Evolutionary conservation across 1,140 invertebrate species (phyloP), one percentile per base, ranked within the genome.

Genomic region (Sitophilus oryzae): DNA sequence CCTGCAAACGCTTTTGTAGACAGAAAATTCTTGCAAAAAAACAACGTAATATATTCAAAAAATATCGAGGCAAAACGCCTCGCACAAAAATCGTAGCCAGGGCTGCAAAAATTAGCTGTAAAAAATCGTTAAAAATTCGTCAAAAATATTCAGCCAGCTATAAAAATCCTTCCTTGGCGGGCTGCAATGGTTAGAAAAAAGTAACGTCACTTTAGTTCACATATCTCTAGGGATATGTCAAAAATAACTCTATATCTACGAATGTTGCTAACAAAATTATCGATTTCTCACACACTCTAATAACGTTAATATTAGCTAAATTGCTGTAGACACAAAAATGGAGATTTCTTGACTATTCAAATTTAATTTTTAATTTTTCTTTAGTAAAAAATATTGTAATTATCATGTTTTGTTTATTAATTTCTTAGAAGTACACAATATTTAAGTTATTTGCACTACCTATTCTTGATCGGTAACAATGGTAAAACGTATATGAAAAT

Each of bases 1-100:
- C 70, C 70, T 70, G 69, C 69, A 72, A 72, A 71, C 69, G 69
- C 69, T 72, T 72, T 72, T 71, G 69, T 72, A 72, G 70, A 71
- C 68, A 70, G 68, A 69, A 70, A 65, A 70, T 62, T 30, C 5
- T 30, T 30, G 53, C 37, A 59, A 37, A 46, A 14, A 59, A 52
- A 61, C 45, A n/a, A n/a, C n/a, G n/a, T n/a, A n/a, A n/a, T n/a
- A n/a, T 37, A 45, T 52, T 51, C 19, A 60, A 42, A 49, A 60
- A 19, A 40, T 42, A 52, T 56, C 5, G 21, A 54, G 6, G 15
- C 45, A 36, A 43, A 40, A 36, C 8, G 22, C 22, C 37, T 55
- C 49, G 50, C 52, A 25, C 40, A 53, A 58, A 61, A 61, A 61
- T 57, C 35, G 14, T 46, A 52, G 45, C 20, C 22, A 52, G 47